phyloP scores from a whole-genome alignment of 2,797 vertebrate genomes.

The Enteromius radiatus region DNA sequence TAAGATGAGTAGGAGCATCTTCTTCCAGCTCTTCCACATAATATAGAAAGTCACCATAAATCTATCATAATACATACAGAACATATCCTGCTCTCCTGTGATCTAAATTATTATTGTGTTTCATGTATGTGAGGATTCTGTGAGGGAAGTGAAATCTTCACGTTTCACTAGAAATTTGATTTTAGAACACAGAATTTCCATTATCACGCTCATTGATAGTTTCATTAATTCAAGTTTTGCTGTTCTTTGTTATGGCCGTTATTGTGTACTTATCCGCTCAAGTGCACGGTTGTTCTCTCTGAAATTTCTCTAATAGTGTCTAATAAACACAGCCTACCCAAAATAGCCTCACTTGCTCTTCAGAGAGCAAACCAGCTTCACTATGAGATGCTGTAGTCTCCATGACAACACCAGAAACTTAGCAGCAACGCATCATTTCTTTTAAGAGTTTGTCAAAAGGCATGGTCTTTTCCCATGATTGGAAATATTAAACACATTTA shows the following conservation, averaged over 20 bases:
- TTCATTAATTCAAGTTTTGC: conserved; percentile 17
- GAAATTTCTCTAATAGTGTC: conserved; percentile 57
- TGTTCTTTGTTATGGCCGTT: conserved; percentile 26
- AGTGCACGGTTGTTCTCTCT: conserved; percentile 51
- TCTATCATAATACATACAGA: background rate
- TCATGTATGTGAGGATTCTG: background rate
- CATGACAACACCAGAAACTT: conserved; percentile 75
- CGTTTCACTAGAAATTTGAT: background rate
- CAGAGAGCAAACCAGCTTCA: conserved; percentile 69
- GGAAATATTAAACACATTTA: background rate
- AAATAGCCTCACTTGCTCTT: conserved; percentile 67
- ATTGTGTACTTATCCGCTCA: conserved; percentile 30
- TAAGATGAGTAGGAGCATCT: background rate
- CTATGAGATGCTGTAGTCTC: conserved; percentile 71
- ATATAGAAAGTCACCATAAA: background rate
- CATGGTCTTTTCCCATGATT: background rate
- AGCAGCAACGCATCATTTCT: conserved; percentile 64
- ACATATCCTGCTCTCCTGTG: background rate
- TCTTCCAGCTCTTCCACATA: background rate
- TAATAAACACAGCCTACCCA: conserved; percentile 67
- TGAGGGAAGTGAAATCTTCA: background rate
- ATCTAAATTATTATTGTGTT: background rate
- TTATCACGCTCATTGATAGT: conserved; percentile 17
- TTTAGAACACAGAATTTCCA: background rate
- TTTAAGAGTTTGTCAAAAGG: conserved; percentile 46